Evolutionary conservation across 2,113 vertebrate genomes (phyloP).

Genomic region (Embiotoca jacksoni): DNA sequence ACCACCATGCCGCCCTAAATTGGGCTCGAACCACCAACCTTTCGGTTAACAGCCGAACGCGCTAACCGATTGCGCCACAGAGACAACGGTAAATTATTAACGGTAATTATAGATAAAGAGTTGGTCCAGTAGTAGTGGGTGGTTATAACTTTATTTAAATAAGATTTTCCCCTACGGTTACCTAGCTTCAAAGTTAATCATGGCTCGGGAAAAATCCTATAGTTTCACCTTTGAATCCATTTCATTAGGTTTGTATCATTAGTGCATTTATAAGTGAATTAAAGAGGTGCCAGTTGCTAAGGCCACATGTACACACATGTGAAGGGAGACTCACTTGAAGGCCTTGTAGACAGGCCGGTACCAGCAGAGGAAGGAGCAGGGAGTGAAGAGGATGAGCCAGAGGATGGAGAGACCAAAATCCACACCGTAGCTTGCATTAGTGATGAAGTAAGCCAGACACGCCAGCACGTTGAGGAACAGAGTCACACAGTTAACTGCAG

Average conservation of each 20-base stretch:
- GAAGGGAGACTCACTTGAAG: constrained; percentile 88
- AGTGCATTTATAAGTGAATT: too few relatives aligned
- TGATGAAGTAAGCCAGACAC: constrained; percentile 91
- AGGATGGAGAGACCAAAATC: constrained; percentile 95
- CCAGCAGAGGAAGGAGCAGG: constrained; percentile 98
- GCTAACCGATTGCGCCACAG: constrained; percentile 77
- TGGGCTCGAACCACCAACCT: constrained; percentile 81
- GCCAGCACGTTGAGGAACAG: constrained; percentile 95
- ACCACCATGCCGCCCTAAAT: too few relatives aligned
- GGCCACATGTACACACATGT: not conserved
- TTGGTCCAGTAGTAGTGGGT: too few relatives aligned
- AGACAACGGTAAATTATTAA: too few relatives aligned
- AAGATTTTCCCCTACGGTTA: too few relatives aligned
- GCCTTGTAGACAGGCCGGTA: constrained; percentile 97
- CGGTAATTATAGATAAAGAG: too few relatives aligned
- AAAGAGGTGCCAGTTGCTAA: not conserved
- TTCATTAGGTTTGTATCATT: too few relatives aligned
- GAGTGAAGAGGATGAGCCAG: constrained; percentile 94
- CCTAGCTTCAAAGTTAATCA: too few relatives aligned
- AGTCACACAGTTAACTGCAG: constrained; percentile 89
- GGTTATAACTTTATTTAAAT: too few relatives aligned
- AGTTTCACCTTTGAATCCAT: too few relatives aligned
- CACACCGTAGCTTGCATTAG: constrained; percentile 60
- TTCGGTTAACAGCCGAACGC: constrained; percentile 80
- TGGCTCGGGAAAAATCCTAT: too few relatives aligned